These are phyloP conservation scores for Phyllopteryx taeniolatus DNA, from an alignment of 2,113 vertebrate species.

Conservation along the genomic window DNA sequence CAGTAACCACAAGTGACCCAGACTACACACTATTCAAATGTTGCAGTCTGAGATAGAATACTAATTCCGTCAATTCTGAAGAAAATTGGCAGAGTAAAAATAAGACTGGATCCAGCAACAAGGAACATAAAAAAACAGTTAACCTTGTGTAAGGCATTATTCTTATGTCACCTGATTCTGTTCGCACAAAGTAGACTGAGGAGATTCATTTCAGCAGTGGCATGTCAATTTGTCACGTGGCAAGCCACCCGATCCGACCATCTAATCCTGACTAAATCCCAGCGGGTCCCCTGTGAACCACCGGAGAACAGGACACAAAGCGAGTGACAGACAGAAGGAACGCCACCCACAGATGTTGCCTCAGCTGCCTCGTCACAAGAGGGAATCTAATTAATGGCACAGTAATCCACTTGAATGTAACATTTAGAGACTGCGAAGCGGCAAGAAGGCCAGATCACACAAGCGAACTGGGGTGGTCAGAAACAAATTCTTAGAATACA, in stretches of 20 bases:
- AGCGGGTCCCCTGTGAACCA: slow-evolving; percentile 37
- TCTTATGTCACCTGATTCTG: background rate
- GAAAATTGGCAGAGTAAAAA: background rate
- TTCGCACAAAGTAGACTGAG: background rate
- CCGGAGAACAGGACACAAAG: slow-evolving; percentile 51
- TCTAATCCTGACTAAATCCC: slow-evolving; percentile 62
- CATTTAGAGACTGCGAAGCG: slow-evolving; percentile 49
- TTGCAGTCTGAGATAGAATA: background rate
- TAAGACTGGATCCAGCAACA: background rate
- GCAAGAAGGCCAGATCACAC: slow-evolving; percentile 15
- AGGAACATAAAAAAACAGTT: background rate
- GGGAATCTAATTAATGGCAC: slow-evolving; percentile 32
- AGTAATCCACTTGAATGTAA: slow-evolving; percentile 38
- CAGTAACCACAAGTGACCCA: background rate
- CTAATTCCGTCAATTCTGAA: background rate
- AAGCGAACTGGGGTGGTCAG: background rate
- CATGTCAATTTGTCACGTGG: slow-evolving; percentile 13
- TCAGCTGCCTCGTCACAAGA: slow-evolving; percentile 34
- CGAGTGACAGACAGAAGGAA: slow-evolving; percentile 34
- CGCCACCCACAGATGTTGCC: slow-evolving; percentile 20
- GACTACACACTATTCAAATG: background rate
- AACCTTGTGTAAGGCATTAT: background rate
- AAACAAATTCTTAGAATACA: background rate
- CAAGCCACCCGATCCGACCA: slow-evolving; percentile 63
- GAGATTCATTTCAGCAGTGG: background rate